Conservation (phyloP, 2,113 vertebrate species). For the Noctilio leporinus region DNA sequence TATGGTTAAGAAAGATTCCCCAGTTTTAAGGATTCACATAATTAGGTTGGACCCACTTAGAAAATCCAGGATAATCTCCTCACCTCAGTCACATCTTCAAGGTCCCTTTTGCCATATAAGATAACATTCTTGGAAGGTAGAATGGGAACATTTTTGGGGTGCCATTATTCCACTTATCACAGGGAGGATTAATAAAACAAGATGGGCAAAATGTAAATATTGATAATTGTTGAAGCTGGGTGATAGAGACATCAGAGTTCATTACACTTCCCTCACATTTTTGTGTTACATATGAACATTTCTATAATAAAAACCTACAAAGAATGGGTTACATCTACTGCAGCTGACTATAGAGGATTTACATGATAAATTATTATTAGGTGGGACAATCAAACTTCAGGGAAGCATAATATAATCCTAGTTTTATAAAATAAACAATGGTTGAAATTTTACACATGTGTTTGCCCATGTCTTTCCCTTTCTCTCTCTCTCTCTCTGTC, state of each 20-base stretch:
- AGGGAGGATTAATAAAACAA: neutral
- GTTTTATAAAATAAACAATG: constrained; percentile 29
- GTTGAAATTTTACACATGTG: neutral
- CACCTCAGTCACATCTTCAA: neutral
- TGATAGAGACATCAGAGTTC: neutral
- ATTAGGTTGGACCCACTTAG: neutral
- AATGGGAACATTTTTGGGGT: neutral
- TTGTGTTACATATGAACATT: neutral
- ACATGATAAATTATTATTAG: neutral
- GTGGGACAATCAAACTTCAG: constrained; percentile 1
- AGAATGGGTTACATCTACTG: neutral
- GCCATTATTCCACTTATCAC: neutral
- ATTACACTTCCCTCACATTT: neutral
- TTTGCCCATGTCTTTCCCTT: neutral
- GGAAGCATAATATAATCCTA: neutral
- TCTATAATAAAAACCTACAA: neutral
- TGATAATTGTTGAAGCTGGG: neutral
- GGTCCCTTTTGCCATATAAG: neutral
- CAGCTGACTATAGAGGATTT: constrained; percentile 5
- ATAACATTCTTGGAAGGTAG: neutral
- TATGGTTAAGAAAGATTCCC: neutral
- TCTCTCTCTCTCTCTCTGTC: no score
- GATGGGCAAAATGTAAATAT: neutral
- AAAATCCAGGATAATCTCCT: neutral
- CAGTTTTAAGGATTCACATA: neutral